Evolutionary conservation across 2,888 invertebrate species (phyloP).

Genomic region (Phoenoteleia sp.): DNA sequence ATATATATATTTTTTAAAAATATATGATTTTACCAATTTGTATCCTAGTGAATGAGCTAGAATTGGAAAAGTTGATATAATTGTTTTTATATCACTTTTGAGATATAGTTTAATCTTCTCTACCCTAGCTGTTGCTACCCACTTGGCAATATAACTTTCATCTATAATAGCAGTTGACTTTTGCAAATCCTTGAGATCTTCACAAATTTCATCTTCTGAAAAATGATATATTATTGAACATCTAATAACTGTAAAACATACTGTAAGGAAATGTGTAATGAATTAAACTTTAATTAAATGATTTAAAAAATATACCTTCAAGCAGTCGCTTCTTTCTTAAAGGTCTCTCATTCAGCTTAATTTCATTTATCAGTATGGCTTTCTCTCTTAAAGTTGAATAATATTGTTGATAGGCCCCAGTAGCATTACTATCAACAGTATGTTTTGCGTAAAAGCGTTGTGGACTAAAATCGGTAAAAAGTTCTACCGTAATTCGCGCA

Average conservation of each 20-base stretch:
- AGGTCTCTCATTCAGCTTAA: slow-evolving; percentile 8
- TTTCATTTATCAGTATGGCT: slow-evolving; percentile 10
- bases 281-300: too few species aligned
- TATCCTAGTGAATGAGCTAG: slow-evolving; percentile 49
- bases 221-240: too few species aligned
- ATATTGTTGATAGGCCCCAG: slow-evolving; percentile 21
- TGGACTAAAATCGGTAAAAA: slow-evolving; percentile 15
- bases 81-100: slow-evolving; percentile 13
- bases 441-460: slow-evolving; percentile 30
- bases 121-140: slow-evolving; percentile 24
- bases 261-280: too few species aligned
- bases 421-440: slow-evolving; percentile 1
- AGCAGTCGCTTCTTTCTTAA: background rate
- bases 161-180: slow-evolving; percentile 28
- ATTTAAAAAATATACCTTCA: too few species aligned
- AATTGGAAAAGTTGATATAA: slow-evolving; percentile 38
- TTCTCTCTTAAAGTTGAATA: slow-evolving; percentile 33
- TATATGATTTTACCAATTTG: slow-evolving; percentile 42
- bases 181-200: slow-evolving; percentile 39
- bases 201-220: slow-evolving; percentile 27
- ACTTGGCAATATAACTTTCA: slow-evolving; percentile 37
- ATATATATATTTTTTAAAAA: too few species aligned
- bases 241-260: too few species aligned
- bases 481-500: slow-evolving; percentile 18
- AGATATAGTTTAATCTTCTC: slow-evolving; percentile 38